A percentile compares a stretch with the other conserved stretches of the same genome.
Evolutionary conservation across 2,113 vertebrate species (phyloP).

Genomic region (Progne subis): DNA sequence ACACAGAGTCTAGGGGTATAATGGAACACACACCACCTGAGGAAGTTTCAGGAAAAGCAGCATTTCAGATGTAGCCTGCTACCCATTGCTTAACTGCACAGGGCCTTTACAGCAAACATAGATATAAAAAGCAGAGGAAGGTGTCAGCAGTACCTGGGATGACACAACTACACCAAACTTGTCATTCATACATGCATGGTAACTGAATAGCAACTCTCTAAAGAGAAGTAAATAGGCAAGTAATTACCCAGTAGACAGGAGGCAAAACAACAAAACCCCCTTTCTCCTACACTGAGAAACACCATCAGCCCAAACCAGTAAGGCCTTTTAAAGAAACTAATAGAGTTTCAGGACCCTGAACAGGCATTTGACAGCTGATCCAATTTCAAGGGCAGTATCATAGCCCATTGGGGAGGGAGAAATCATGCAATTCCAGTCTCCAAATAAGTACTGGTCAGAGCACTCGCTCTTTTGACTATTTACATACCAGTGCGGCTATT

Average conservation of each 20-base stretch:
- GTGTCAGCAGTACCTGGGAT: neutral
- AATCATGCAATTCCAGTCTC: neutral
- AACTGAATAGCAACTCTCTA: neutral
- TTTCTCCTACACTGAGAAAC: neutral
- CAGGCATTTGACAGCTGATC: neutral
- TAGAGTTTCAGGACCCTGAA: neutral
- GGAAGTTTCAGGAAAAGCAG: neutral
- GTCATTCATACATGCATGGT: neutral
- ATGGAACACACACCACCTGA: neutral
- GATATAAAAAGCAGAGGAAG: neutral
- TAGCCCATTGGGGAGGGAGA: neutral
- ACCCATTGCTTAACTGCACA: neutral
- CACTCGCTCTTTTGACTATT: neutral
- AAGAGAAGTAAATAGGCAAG: neutral
- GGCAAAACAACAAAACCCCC: neutral
- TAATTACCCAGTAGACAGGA: neutral
- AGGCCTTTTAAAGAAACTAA: neutral
- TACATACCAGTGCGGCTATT: neutral
- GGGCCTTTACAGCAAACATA: neutral
- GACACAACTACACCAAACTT: neutral
- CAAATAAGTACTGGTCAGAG: neutral
- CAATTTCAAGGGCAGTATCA: rapidly evolving
- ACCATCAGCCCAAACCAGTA: neutral
- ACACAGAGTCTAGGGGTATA: neutral
- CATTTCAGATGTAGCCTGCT: neutral